Base-by-base conservation (phyloP, 1,140 invertebrate genomes). In the Neuroterus valhalla region DNA sequence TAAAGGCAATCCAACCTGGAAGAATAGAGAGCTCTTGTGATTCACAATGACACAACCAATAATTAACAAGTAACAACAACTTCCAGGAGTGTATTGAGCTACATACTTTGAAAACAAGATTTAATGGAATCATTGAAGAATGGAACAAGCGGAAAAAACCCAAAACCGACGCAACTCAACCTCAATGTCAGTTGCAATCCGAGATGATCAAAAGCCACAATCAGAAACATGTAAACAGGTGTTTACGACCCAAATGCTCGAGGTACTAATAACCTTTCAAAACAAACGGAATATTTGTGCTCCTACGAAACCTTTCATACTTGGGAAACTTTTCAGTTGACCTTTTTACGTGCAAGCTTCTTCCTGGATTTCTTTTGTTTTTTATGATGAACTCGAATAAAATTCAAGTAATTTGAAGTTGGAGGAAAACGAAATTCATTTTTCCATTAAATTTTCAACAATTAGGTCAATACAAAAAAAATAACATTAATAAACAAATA, bases 1-100 rank as follows among this genome's bases (percentile, higher is more conserved):
- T 78, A 76, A 72, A 76, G 62, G 44, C 70, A 72, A 75, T 78
- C 76, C 74, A 52, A 19, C 8, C 3, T 38, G 31, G 8, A 38
- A 38, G 1, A 38, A 38, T 38, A 10, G 8, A 38, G 31, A 8
- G 5, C 31, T 38, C 31, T 5, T 38, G 31, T 8, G 31, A 8
- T 38, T 38, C 31, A 38, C 31, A 38, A 8, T 38, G 31, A 38
- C 31, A 38, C 31, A 38, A 38, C 6, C 8, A 31, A 31, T 6
- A 55, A 26, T 8, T 55, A 21, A 0, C 10, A n/a, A 19, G 10
- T 21, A 50, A 19, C 17, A 17, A 50, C 19, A 55, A 14, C 0
- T 26, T 55, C 14, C 52, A 55, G 21, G 26, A 14, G 14, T 10
- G 14, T 14, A 55, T 55, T 14, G 12, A 26, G 19, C 3, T 23